Conservation (phyloP, 2,797 vertebrate species). For the Lerista edwardsae region DNA sequence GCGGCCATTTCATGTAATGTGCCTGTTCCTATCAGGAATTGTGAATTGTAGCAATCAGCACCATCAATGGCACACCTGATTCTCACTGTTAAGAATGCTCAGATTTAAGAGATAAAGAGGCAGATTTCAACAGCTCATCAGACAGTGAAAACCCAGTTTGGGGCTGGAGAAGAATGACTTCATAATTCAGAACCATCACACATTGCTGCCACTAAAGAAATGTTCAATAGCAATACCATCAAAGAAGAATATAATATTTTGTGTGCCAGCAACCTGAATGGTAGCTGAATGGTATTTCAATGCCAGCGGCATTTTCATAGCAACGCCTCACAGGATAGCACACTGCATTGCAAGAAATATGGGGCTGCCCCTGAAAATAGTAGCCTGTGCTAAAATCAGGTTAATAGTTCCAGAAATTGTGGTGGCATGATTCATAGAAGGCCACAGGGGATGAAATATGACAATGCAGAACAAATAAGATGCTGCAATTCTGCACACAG, state of each 20-base stretch:
- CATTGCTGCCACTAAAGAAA: not conserved
- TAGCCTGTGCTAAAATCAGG: no score
- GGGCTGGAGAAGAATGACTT: slow-evolving; percentile 22
- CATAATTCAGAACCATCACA: slow-evolving; percentile 16
- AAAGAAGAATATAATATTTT: slow-evolving; percentile 29
- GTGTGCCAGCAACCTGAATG: slow-evolving; percentile 23
- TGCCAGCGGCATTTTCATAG: not conserved
- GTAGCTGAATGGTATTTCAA: accelerated
- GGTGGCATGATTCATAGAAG: not conserved
- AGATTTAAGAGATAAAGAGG: slow-evolving; percentile 46
- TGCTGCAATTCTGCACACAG: not conserved
- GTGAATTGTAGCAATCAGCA: not conserved
- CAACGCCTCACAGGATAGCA: not conserved
- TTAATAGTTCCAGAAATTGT: not conserved
- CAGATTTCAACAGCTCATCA: slow-evolving; percentile 52
- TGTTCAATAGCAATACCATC: slow-evolving; percentile 10
- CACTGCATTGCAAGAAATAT: not conserved
- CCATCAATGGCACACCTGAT: slow-evolving; percentile 37
- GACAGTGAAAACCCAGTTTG: not conserved
- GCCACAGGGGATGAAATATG: no score
- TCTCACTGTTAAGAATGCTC: slow-evolving; percentile 21
- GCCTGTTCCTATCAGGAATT: not conserved
- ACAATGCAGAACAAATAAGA: no score
- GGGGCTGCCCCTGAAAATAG: not conserved
- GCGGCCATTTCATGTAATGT: not conserved